Percentiles rank a stretch among this genome's conserved stretches.
Conservation (phyloP, 2,797 vertebrate species). For the Denticeps clupeoides region DNA sequence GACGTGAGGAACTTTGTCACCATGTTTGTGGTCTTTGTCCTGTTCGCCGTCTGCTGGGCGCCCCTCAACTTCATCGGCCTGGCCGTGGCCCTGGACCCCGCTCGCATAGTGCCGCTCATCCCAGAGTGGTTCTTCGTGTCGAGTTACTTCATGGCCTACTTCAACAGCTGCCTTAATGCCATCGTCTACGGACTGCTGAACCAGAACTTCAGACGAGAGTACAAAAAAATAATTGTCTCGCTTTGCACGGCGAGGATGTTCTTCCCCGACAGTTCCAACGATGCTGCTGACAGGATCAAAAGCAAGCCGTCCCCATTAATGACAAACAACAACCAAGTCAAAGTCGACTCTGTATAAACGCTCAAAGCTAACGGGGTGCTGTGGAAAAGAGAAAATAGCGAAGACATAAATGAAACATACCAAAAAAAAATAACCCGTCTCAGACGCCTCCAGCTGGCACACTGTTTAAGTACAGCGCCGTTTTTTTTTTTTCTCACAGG, state of each 20-base stretch:
- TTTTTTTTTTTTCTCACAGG: background rate
- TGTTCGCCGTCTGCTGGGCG: conserved; percentile 75
- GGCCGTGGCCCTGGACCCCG: conserved; percentile 60
- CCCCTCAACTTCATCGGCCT: conserved; percentile 74
- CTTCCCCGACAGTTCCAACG: conserved; percentile 63
- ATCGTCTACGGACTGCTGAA: conserved; percentile 73
- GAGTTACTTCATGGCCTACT: conserved; percentile 76
- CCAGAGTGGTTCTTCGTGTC: conserved; percentile 74
- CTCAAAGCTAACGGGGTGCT: conserved; percentile 5
- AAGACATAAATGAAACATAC: conserved; percentile 14
- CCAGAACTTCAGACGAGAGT: conserved; percentile 72
- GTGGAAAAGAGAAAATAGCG: conserved; percentile 12
- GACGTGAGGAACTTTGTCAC: conserved; percentile 73
- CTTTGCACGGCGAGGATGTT: conserved; percentile 62
- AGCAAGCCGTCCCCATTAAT: conserved; percentile 63
- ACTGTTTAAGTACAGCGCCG: background rate
- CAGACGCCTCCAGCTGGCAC: conserved; percentile 8
- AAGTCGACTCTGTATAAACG: conserved; percentile 64
- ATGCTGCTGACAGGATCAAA: conserved; percentile 56
- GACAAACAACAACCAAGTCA: conserved; percentile 62
- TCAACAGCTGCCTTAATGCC: conserved; percentile 80
- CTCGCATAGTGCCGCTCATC: conserved; percentile 52
- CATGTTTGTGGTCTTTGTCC: conserved; percentile 76
- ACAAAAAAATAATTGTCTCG: conserved; percentile 62
- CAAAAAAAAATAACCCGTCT: conserved; percentile 22